Evolutionary conservation across 2,888 invertebrate species (phyloP).

Genomic region (Ophonus ardosiacus): DNA sequence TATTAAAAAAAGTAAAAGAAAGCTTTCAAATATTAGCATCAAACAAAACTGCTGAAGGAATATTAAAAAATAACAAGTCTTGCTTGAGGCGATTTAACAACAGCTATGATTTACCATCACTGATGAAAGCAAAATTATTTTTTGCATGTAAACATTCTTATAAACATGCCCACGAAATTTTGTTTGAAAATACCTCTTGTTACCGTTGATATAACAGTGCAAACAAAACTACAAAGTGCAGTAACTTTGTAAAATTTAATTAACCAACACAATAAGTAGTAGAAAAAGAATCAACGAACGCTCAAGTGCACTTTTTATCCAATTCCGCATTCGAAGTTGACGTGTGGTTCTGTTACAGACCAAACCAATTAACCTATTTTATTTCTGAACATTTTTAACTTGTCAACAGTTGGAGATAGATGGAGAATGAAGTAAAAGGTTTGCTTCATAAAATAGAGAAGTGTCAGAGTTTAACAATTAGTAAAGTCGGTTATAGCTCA

Average conservation of each 20-base stretch:
- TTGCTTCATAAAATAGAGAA: background rate
- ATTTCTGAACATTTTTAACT: constrained; percentile 37
- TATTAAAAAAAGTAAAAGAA: constrained; percentile 12
- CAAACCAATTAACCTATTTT: constrained; percentile 50
- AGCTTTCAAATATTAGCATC: constrained; percentile 28
- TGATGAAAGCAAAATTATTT: constrained; percentile 14
- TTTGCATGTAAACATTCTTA: constrained; percentile 13
- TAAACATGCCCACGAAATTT: background rate
- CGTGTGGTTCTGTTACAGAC: constrained; percentile 32
- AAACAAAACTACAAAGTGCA: constrained; percentile 1
- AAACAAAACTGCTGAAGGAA: constrained; percentile 10
- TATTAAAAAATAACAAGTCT: constrained; percentile 40
- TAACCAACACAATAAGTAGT: constrained; percentile 46
- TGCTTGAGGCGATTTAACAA: constrained; percentile 16
- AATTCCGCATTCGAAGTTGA: constrained; percentile 33
- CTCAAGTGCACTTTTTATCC: constrained; percentile 49
- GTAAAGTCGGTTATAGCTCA: too few relatives aligned
- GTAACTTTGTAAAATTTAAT: constrained; percentile 37
- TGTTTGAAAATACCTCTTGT: too few relatives aligned
- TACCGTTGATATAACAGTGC: too few relatives aligned
- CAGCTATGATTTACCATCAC: background rate
- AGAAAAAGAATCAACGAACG: constrained; percentile 37
- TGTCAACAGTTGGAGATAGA: constrained; percentile 12
- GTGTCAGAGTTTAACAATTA: too few relatives aligned
- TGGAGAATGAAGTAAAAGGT: background rate